A percentile compares a stretch with the other conserved stretches of the same genome.
Conservation (phyloP, 1,140 invertebrate species). For the Drosophila baimaii region DNA sequence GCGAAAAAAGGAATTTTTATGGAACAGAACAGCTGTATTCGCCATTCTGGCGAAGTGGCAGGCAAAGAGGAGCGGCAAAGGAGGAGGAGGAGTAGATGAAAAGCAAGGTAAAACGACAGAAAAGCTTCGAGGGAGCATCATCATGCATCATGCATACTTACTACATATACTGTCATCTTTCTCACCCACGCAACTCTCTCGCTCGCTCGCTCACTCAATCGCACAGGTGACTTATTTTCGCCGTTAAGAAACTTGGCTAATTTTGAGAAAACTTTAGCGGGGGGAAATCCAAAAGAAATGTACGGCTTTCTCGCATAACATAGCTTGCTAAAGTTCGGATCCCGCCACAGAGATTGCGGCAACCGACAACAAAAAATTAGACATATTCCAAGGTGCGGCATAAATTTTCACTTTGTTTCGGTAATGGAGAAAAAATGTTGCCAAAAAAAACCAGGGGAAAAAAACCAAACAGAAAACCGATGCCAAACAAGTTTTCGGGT, state of each 20-base stretch:
- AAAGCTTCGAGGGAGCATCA: conserved; percentile 21
- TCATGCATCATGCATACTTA: conserved; percentile 28
- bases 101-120: conserved; percentile 31
- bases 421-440: conserved; percentile 49
- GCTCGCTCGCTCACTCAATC: neutral
- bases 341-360: conserved; percentile 10
- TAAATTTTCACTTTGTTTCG: conserved; percentile 69
- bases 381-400: conserved; percentile 56
- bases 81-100: neutral
- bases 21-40: conserved; percentile 60
- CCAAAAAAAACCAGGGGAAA: conserved; percentile 40
- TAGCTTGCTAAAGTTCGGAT: neutral
- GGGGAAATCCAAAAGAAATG: conserved; percentile 6
- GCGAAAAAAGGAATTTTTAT: conserved; percentile 59
- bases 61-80: conserved; percentile 15
- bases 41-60: conserved; percentile 24
- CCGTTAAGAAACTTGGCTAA: conserved; percentile 28
- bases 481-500: conserved; percentile 62
- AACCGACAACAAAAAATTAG: conserved; percentile 10
- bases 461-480: conserved; percentile 31
- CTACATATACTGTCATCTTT: conserved; percentile 5
- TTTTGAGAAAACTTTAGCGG: conserved; percentile 6
- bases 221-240: conserved; percentile 30
- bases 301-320: conserved; percentile 5
- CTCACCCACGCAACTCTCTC: conserved; percentile 12